Percentiles rank a stretch among this genome's conserved stretches.
Evolutionary conservation across 92 coral and sea anemone species (phyloP).

Genomic region (Heliopora coerulea): DNA sequence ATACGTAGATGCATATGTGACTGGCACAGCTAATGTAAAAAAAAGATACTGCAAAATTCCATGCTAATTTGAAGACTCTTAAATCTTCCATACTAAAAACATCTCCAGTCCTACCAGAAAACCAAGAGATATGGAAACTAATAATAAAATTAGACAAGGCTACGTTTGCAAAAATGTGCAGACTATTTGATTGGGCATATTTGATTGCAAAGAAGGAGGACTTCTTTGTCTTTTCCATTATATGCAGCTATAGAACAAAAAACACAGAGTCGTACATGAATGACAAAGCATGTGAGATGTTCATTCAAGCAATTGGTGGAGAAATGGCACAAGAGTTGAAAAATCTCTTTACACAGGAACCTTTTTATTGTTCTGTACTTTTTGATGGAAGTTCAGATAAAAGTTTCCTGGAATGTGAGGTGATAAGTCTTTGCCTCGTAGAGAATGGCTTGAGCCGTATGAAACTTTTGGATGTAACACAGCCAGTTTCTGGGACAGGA

Average conservation of each 20-base stretch:
- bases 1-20: not conserved
- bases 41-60: not conserved
- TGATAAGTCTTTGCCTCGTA: not conserved
- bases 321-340: not conserved
- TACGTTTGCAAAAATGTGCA: not conserved
- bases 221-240: not conserved
- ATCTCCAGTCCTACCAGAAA: not conserved
- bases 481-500: too few relatives aligned
- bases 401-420: not conserved
- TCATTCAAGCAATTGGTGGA: not conserved
- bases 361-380: not conserved
- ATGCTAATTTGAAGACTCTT: not conserved
- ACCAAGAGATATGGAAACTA: not conserved
- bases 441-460: not conserved
- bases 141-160: not conserved
- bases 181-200: constrained; percentile 15
- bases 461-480: too few relatives aligned
- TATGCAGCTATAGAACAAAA: not conserved
- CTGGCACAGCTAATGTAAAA: constrained; percentile 2
- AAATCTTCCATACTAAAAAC: not conserved
- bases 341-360: not conserved
- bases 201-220: not conserved
- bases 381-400: not conserved
- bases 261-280: not conserved
- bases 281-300: not conserved